Conservation (phyloP, 2,888 invertebrate genomes). For the Nomada hirtipes region DNA sequence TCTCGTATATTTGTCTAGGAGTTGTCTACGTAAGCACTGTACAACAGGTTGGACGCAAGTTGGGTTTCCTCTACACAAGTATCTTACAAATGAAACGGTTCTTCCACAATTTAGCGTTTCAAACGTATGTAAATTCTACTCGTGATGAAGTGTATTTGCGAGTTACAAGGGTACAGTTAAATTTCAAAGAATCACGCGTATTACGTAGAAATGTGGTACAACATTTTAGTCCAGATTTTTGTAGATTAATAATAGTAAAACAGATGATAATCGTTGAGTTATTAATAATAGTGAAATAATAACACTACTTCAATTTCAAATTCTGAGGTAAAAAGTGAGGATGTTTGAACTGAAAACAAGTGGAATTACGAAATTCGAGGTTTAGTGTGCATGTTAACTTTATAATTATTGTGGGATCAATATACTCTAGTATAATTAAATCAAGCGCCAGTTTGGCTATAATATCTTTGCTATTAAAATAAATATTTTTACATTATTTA, state of each 20-base stretch:
- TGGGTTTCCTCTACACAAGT: constrained; percentile 8
- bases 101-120: background rate
- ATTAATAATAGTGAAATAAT: too few relatives aligned
- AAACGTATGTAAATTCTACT: background rate
- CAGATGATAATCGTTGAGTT: too few relatives aligned
- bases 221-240: background rate
- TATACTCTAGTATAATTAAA: too few relatives aligned
- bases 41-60: constrained; percentile 31
- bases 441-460: too few relatives aligned
- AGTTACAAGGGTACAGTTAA: background rate
- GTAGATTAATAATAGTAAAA: background rate
- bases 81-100: constrained; percentile 4
- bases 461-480: too few relatives aligned
- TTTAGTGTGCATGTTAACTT: too few relatives aligned
- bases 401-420: too few relatives aligned
- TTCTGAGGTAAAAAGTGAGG: too few relatives aligned
- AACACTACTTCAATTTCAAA: too few relatives aligned
- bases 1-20: constrained; percentile 34
- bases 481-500: too few relatives aligned
- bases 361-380: too few relatives aligned
- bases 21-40: constrained; percentile 38
- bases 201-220: background rate
- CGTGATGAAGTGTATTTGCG: background rate
- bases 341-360: too few relatives aligned
- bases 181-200: background rate